Evolutionary conservation across 2,113 vertebrate genomes (phyloP).

Genomic region (Neodontobutis hainanensis): DNA sequence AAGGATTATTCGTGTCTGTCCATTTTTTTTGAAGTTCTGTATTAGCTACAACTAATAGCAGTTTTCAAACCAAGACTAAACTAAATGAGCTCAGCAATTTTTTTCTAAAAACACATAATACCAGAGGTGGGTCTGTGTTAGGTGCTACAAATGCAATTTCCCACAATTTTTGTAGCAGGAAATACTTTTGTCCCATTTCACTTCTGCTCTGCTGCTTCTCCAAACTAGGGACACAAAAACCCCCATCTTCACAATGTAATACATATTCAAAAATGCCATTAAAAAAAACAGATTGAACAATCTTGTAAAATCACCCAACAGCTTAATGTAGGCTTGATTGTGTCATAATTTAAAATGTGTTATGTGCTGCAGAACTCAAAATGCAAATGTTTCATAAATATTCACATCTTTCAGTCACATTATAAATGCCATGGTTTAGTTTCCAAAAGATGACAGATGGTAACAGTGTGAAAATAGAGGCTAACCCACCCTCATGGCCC

Average conservation of each 20-base stretch:
- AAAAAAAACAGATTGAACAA: neutral
- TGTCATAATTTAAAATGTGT: slow-evolving; percentile 3
- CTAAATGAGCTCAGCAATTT: too few species aligned
- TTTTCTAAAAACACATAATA: too few species aligned
- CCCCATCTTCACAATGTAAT: too few species aligned
- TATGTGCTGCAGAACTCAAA: neutral
- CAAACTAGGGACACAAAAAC: neutral
- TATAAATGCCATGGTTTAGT: neutral
- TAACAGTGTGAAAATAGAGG: neutral
- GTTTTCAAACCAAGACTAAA: too few species aligned
- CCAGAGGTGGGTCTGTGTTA: too few species aligned
- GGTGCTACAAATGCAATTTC: too few species aligned
- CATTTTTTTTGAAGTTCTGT: too few species aligned
- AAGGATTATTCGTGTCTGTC: neutral
- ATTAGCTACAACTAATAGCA: too few species aligned
- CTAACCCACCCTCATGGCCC: neutral
- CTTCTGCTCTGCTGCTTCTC: neutral
- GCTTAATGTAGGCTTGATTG: neutral
- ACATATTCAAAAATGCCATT: too few species aligned
- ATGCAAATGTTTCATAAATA: slow-evolving; percentile 11
- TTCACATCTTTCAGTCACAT: neutral
- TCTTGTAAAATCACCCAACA: neutral
- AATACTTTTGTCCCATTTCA: too few species aligned
- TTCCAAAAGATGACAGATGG: slow-evolving; percentile 5
- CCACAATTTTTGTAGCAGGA: too few species aligned